Evolutionary conservation across 1,140 invertebrate genomes (phyloP), one percentile per base, ranked within the genome.

Genomic region (Anastrepha ludens): DNA sequence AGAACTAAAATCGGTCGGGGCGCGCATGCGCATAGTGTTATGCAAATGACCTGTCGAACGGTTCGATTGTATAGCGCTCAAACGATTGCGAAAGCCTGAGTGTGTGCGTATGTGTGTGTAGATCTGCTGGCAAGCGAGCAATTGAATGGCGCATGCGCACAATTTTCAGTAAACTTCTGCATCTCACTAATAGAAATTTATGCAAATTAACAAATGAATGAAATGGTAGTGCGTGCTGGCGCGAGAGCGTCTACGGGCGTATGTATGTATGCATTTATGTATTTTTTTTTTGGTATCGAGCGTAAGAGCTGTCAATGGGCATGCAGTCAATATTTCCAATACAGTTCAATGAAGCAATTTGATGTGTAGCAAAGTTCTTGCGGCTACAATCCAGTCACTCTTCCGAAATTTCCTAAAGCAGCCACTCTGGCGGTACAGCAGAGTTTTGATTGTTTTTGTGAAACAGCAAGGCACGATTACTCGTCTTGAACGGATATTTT

Each of bases 11-110:
- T n/a, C 47, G 39, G 59, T 60, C n/a, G 87, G 87, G 39, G 90
- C 88, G 74, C 74, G 74, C 74, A 50, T 50, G 74, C 74, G 74
- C 74, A 81, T 55, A 81, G 91, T 92, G 91, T 92, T 92, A 92
- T 92, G 91, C 91, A 89, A 92, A 92, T 92, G 90, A 91, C 90
- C 91, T 92, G 91, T 88, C 89, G 88, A 85, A 70, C 39, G 86
- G 86, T 59, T 65, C 85, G 8, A 86, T 86, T 44, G 85, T 62
- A 62, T 55, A 60, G 50, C 39, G 39, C 17, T 55, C 74, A 81
- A n/a, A 20, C 74, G 13, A 58, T 81, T 81, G 74, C 74, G 20
- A 58, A 81, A 81, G 41, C 7, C 2, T n/a, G 17, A 15, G 47
- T 78, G 11, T 78, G 47, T 78, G 2, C 20, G 74, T 81, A 11